These are phyloP conservation scores for Spodoptera exigua DNA, from an alignment of 2,888 invertebrate species.

Conservation along the genomic window DNA sequence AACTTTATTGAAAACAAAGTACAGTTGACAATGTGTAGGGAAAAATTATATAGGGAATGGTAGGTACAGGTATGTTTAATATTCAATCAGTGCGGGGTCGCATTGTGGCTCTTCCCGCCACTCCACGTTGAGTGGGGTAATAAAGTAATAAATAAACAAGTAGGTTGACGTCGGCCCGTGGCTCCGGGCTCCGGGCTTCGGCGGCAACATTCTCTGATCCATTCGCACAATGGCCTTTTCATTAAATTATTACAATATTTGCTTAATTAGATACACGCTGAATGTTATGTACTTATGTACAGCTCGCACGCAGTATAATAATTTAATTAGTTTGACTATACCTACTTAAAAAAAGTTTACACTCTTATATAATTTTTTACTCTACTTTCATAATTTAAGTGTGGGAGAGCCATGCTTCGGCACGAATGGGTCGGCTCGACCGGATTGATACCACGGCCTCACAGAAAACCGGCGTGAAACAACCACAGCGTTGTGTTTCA, in stretches of 20 bases:
- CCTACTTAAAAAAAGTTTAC: not conserved
- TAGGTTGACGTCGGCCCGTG: slow-evolving; percentile 65
- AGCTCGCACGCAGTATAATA: too few species aligned
- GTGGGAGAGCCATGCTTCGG: too few species aligned
- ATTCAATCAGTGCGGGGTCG: slow-evolving; percentile 81
- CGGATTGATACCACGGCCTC: too few species aligned
- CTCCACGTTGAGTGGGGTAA: slow-evolving; percentile 81
- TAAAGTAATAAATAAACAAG: slow-evolving; percentile 85
- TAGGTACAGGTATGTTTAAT: slow-evolving; percentile 76
- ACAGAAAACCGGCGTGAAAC: too few species aligned
- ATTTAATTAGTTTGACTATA: not conserved
- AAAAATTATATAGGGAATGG: slow-evolving; percentile 59
- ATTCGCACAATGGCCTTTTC: slow-evolving; percentile 58
- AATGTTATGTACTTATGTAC: slow-evolving; percentile 8
- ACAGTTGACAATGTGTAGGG: slow-evolving; percentile 35
- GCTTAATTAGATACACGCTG: slow-evolving; percentile 41
- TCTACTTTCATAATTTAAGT: slow-evolving; percentile 6
- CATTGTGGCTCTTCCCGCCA: slow-evolving; percentile 79
- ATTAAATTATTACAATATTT: slow-evolving; percentile 53
- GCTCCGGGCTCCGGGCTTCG: slow-evolving; percentile 34
- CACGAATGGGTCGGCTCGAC: too few species aligned
- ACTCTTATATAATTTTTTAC: not conserved
- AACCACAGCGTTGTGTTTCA: too few species aligned
- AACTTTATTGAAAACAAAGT: slow-evolving; percentile 29
- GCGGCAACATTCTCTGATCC: slow-evolving; percentile 49